These are phyloP conservation scores for Lepidothrix coronata DNA, from an alignment of 2,113 vertebrate genomes.

Conservation along the genomic window DNA sequence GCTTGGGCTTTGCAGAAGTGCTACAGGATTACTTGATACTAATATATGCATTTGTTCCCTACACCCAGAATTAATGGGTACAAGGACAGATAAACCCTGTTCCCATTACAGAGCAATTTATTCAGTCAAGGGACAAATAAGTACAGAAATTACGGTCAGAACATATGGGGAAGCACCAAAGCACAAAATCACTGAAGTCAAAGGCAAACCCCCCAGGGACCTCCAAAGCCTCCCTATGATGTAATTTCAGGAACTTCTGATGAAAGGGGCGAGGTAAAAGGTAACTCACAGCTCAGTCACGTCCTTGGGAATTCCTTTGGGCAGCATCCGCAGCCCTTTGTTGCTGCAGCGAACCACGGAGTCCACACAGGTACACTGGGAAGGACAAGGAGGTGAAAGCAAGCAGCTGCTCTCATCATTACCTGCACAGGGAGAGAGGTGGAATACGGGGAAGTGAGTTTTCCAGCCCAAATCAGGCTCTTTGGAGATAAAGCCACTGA, in stretches of 20 bases:
- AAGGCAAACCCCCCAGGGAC: neutral
- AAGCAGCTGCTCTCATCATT: slow-evolving; percentile 91
- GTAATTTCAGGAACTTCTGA: neutral
- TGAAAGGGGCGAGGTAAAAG: neutral
- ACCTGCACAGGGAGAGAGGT: slow-evolving; percentile 55
- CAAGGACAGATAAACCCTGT: neutral
- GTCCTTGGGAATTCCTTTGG: slow-evolving; percentile 94
- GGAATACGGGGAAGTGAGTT: neutral
- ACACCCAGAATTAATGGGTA: neutral
- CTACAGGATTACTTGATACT: neutral
- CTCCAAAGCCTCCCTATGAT: neutral
- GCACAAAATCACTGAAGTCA: neutral
- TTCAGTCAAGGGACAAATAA: neutral
- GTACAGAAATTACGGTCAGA: neutral
- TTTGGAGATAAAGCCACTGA: neutral
- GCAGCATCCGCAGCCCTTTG: slow-evolving; percentile 84
- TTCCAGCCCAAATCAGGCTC: neutral
- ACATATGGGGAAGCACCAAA: neutral
- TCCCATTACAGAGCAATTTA: neutral
- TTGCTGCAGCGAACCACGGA: slow-evolving; percentile 94
- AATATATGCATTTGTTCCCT: neutral
- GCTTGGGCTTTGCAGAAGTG: neutral
- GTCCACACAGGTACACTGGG: slow-evolving; percentile 91
- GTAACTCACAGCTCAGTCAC: slow-evolving; percentile 94
- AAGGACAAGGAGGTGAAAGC: slow-evolving; percentile 87